Base-by-base conservation (phyloP, 2,797 vertebrate genomes). In the Sylvilagus floridanus region DNA sequence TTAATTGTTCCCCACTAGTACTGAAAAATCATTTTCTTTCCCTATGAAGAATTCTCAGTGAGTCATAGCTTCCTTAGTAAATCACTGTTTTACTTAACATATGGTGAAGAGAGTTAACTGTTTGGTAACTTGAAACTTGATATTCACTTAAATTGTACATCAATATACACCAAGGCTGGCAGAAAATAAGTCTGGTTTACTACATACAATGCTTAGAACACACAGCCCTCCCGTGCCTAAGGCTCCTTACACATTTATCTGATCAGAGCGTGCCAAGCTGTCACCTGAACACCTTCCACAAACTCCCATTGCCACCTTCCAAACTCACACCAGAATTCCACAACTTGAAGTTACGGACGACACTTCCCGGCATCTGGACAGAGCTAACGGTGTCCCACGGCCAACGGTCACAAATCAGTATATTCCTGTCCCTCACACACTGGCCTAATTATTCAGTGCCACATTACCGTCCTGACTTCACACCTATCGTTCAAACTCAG, bases 1-100 rank as follows among this genome's bases (percentile, higher is more conserved):
- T 82, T 72, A 88, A 54, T 76, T 90, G 86, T 52, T 94, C 42
- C 90, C 54, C 32, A 83, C 26, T 10, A 72, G 79, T 47, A 84
- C 72, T 77, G 37, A 83, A 94, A 95, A 79, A 92, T 26, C 84
- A 84, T 86, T 84, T 28, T 85, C 37, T 63, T 88, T 95, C 83
- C 69, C 84, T 77, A 65, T 68, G 26, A 96, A 92, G 82, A 91
- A 90, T 87, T 88, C 95, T 85, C 93, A 96, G 62, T 96, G 91
- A 97, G 81, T 94, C 96, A 96, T 85, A 76, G 68, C 94, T 96
- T 94, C 90, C 94, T 93, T 85, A 96, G 81, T 93, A 90, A 94
- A 91, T 89, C 91, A 90, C 68, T 93, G 68, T 86, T 91, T 94
- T 79, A 90, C 69, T 95, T 92, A 94, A 88, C 92, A 94, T 95